Percentiles rank a stretch among this genome's conserved stretches.
Evolutionary conservation across 2,888 invertebrate species (phyloP).

Genomic region (Linnaemya tessellans): DNA sequence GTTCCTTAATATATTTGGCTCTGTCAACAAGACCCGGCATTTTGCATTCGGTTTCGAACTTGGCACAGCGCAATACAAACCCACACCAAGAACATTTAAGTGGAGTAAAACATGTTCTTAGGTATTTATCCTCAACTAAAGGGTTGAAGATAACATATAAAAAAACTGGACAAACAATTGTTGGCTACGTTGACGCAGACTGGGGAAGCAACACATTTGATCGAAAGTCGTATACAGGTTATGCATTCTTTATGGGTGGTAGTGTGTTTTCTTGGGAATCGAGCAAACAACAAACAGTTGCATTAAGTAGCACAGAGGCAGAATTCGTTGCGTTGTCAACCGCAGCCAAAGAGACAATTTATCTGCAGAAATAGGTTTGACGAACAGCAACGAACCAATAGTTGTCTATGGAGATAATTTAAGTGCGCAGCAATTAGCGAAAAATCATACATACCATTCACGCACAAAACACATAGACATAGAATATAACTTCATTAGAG

Average conservation of each 20-base stretch:
- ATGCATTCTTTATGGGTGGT: slow-evolving; percentile 25
- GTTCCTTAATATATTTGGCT: too few species aligned
- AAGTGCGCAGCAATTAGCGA: slow-evolving; percentile 24
- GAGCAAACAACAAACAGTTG: slow-evolving; percentile 25
- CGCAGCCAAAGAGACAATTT: slow-evolving; percentile 27
- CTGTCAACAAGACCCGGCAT: slow-evolving; percentile 10
- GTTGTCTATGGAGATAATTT: slow-evolving; percentile 40
- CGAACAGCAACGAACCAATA: background rate
- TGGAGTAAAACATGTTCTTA: slow-evolving; percentile 43
- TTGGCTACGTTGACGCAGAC: slow-evolving; percentile 17
- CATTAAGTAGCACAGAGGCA: background rate
- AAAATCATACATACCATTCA: slow-evolving; percentile 36
- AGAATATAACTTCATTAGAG: slow-evolving; percentile 44
- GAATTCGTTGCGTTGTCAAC: slow-evolving; percentile 31
- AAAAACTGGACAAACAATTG: background rate
- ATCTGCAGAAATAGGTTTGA: slow-evolving; percentile 29
- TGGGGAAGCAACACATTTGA: slow-evolving; percentile 12
- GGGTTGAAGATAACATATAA: too few species aligned
- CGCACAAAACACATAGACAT: slow-evolving; percentile 46
- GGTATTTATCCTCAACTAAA: slow-evolving; percentile 32
- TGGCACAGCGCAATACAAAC: slow-evolving; percentile 45
- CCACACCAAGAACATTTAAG: slow-evolving; percentile 24
- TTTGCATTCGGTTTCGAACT: slow-evolving; percentile 38
- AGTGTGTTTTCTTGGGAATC: slow-evolving; percentile 42
- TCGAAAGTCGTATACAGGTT: slow-evolving; percentile 34